Base-by-base conservation (phyloP, 2,113 vertebrate genomes). In the Sylvia atricapilla region DNA sequence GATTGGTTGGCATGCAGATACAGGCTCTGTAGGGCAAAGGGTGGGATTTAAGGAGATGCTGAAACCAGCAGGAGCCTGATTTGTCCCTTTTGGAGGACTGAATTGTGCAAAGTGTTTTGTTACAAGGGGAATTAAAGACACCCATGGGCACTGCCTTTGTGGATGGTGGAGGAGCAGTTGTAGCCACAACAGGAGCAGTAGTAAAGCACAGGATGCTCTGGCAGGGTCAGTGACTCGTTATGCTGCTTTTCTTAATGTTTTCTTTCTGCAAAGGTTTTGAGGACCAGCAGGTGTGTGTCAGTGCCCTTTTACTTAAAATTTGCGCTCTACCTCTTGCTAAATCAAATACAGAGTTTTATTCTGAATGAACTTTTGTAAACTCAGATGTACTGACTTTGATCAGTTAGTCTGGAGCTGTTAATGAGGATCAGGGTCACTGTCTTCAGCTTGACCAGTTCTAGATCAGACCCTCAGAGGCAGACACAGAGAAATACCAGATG, bases 71-170 rank as follows among this genome's bases (percentile, higher is more conserved):
- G 59, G 59, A 90, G 67, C 17, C 47, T 17, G 23, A 53, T 69
- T 49, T 66, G 55, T 60, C 59, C 3, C 0, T 78, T 86, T 69
- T 84, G 73, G 52, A 84, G 66, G 28, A 28, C 15, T 30, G 8
- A 37, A 47, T 72, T 78, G 37, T 93, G 72, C 59, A 8, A 88
- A 91, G n/a, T 76, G 62, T 67, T 92, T 70, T 75, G 33, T 73
- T 80, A 4, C 44, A 27, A 60, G 33, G 37, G 60, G 27, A 75
- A 37, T 87, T 78, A 20, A 55, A 93, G 70, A 19, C 43, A 62
- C 39, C 33, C 35, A 30, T 50, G 46, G 56, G 39, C 27, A n/a
- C 53, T 60, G 69, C 37, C 33, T 78, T 70, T n/a, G 39, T 47
- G 52, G 64, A 24, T 82, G 74, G 20, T 49, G 53, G 67, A 72